A percentile compares a stretch with the other conserved stretches of the same genome.
These are phyloP conservation scores for Aradus depressus DNA, from an alignment of 2,888 invertebrate species.

Conservation along the genomic window DNA sequence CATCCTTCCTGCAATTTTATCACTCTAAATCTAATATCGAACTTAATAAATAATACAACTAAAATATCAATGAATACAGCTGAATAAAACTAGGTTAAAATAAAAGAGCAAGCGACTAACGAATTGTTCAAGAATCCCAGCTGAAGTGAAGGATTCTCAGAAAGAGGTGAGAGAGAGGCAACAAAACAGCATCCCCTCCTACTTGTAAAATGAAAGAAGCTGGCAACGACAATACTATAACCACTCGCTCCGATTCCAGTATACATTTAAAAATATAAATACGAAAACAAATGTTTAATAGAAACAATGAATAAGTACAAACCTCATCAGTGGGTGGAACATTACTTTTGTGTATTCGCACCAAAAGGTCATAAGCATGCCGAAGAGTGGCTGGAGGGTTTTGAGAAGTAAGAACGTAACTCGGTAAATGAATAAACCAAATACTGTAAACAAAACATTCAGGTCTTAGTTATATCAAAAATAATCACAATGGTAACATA, in stretches of 20 bases:
- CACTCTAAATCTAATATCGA: no score
- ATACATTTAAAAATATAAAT: neutral
- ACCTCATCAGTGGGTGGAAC: constrained; percentile 83
- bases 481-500: no score
- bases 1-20: no score
- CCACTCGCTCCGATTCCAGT: neutral
- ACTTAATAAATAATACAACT: no score
- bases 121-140: no score
- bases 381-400: constrained; percentile 66
- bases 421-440: constrained; percentile 92
- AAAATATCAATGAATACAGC: no score
- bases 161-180: no score
- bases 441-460: constrained; percentile 47
- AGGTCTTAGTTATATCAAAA: constrained; percentile 4
- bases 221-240: neutral
- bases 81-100: no score
- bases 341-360: constrained; percentile 68
- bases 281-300: neutral
- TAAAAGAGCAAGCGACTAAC: no score
- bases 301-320: constrained; percentile 27
- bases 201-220: neutral
- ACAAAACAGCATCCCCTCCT: neutral
- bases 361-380: constrained; percentile 74
- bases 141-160: no score
- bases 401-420: constrained; percentile 55